Evolutionary conservation across 2,888 invertebrate genomes (phyloP).

Genomic region (Xanthorhoe designata): DNA sequence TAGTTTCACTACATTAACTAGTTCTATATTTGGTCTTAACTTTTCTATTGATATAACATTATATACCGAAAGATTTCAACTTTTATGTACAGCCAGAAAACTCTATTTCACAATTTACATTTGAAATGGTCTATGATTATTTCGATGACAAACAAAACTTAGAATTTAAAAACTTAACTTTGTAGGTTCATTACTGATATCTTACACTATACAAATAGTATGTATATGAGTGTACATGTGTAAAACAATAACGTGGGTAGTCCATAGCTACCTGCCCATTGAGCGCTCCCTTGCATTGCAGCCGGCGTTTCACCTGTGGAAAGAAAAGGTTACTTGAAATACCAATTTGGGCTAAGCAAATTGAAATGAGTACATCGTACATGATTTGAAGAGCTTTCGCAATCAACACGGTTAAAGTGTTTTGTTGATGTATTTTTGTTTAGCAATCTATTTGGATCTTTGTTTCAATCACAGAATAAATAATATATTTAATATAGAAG

Average conservation of each 20-base stretch:
- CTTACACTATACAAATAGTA: slow-evolving; percentile 48
- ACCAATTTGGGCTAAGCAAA: not conserved
- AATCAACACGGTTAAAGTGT: no score
- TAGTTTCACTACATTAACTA: not conserved
- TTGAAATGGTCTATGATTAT: not conserved
- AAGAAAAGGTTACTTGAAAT: not conserved
- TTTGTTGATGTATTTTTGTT: no score
- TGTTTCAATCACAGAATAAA: no score
- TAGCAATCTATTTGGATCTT: no score
- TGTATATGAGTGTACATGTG: slow-evolving; percentile 51
- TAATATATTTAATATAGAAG: no score
- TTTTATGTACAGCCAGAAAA: not conserved
- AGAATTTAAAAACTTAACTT: slow-evolving; percentile 21
- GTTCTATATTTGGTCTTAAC: slow-evolving; percentile 16
- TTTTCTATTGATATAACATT: slow-evolving; percentile 15
- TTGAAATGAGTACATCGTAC: not conserved
- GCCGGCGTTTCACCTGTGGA: slow-evolving; percentile 92
- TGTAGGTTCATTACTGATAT: slow-evolving; percentile 23
- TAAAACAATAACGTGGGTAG: slow-evolving; percentile 57
- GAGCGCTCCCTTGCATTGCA: slow-evolving; percentile 92
- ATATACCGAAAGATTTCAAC: not conserved
- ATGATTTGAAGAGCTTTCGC: no score
- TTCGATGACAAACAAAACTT: slow-evolving; percentile 26
- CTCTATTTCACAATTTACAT: not conserved
- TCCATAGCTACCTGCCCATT: slow-evolving; percentile 69